Evolutionary conservation across 1,140 invertebrate species (phyloP).

Genomic region (Drosophila azteca): DNA sequence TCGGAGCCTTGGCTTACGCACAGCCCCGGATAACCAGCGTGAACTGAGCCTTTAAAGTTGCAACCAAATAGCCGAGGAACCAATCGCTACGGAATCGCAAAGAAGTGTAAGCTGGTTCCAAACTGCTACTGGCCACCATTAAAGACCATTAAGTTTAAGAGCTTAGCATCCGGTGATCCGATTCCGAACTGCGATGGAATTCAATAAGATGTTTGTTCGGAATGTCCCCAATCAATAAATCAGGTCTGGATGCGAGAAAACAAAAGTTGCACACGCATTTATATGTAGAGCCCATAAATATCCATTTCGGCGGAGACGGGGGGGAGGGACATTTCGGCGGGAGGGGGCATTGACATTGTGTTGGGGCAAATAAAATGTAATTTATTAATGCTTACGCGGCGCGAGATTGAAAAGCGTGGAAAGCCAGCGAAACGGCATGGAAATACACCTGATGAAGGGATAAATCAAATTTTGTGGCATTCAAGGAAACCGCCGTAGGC

Average conservation of each 20-base stretch:
- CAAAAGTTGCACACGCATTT: background rate
- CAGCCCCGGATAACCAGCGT: background rate
- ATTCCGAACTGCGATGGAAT: conserved; percentile 3
- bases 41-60: conserved; percentile 25
- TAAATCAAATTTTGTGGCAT: conserved; percentile 2
- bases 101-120: too few relatives aligned
- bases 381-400: conserved; percentile 45
- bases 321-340: background rate
- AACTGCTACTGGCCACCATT: background rate
- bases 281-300: conserved; percentile 51
- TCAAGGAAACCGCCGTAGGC: background rate
- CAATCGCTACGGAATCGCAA: background rate
- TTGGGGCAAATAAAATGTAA: conserved; percentile 43
- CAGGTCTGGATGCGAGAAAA: background rate
- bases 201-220: conserved; percentile 25
- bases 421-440: background rate
- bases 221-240: conserved; percentile 42
- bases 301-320: conserved; percentile 39
- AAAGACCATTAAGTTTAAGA: conserved; percentile 19
- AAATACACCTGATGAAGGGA: conserved; percentile 6
- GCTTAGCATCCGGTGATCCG: conserved; percentile 11
- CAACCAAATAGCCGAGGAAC: background rate
- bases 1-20: conserved; percentile 20
- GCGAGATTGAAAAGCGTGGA: conserved; percentile 12
- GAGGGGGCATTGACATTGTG: conserved; percentile 23